Conservation (phyloP, 2,113 vertebrate genomes). For the Scomber colias region DNA sequence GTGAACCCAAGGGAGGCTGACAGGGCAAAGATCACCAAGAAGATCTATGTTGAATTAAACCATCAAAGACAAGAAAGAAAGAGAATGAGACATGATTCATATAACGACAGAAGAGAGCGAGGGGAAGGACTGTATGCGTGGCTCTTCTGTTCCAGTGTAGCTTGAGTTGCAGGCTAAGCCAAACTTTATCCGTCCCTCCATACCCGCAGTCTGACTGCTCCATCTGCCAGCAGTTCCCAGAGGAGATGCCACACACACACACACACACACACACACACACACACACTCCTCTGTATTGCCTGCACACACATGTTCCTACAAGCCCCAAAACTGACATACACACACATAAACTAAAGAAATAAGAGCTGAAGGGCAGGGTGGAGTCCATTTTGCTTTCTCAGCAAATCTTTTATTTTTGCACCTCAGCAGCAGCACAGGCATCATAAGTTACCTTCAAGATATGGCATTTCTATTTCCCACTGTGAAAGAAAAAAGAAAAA, state of each 20-base stretch:
- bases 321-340: conserved; percentile 34
- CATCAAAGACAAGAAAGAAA: neutral
- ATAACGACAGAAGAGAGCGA: neutral
- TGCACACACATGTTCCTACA: conserved; percentile 46
- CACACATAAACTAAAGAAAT: conserved; percentile 53
- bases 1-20: neutral
- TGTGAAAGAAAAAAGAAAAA: conserved; percentile 29
- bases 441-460: conserved; percentile 56
- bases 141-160: conserved; percentile 58
- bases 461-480: conserved; percentile 47
- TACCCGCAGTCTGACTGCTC: conserved; percentile 67
- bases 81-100: neutral
- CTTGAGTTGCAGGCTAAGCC: conserved; percentile 59
- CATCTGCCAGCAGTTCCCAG: conserved; percentile 67
- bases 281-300: conserved; percentile 26
- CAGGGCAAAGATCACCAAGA: neutral
- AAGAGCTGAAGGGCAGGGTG: conserved; percentile 67
- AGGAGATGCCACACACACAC: conserved; percentile 58
- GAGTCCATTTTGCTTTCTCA: conserved; percentile 70
- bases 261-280: conserved; percentile 39
- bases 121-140: conserved; percentile 56
- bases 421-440: conserved; percentile 54
- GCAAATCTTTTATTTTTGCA: conserved; percentile 71
- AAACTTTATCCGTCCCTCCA: conserved; percentile 60
- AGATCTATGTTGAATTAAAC: neutral